Evolutionary conservation across 2,113 vertebrate species (phyloP), one percentile per base, ranked within the genome.

Genomic region (Dolichotis patagonum): DNA sequence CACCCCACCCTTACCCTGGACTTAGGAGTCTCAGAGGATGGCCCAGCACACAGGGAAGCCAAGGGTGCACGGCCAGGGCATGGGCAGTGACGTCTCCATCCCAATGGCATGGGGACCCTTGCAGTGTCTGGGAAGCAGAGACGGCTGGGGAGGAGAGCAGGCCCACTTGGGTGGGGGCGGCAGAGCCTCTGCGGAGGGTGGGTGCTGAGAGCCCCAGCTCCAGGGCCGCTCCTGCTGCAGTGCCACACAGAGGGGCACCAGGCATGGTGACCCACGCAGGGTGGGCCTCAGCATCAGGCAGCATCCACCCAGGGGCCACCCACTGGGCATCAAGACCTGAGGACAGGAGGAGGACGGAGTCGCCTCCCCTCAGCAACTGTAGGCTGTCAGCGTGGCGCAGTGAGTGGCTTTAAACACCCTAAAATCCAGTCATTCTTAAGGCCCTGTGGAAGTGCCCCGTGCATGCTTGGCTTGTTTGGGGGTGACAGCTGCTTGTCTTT

Each of bases 71-170:
- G 54, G 24, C 9, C 32, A 35, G 35, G 43, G 2, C n/a, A 43
- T 3, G 35, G 43, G 52, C n/a, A 43, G 5, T 8, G 12, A 35
- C 8, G 0, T 1, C 43, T 54, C 41, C 12, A 3, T 10, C 43
- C 56, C 43, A 3, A 14, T 9, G 6, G 43, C 12, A 3, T 28
- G 80, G 30, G 63, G 63, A 26, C 17, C 65, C 43, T 30, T 7
- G 13, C 13, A 46, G 24, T 41, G 13, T 20, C 69, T 22, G 19
- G 24, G 73, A 12, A 26, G 41, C 71, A 28, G 73, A 46, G 63
- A 2, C 41, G 28, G 73, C 41, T 77, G 41, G 20, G 41, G 26
- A 77, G 24, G 73, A 17, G 16, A 20, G 35, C 67, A 22, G 67
- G 56, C 4, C 20, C 56, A 58, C 56, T 20, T 1, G 0, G 56